These are phyloP conservation scores for Otus scops DNA, from an alignment of 2,797 vertebrate genomes.

Conservation along the genomic window DNA sequence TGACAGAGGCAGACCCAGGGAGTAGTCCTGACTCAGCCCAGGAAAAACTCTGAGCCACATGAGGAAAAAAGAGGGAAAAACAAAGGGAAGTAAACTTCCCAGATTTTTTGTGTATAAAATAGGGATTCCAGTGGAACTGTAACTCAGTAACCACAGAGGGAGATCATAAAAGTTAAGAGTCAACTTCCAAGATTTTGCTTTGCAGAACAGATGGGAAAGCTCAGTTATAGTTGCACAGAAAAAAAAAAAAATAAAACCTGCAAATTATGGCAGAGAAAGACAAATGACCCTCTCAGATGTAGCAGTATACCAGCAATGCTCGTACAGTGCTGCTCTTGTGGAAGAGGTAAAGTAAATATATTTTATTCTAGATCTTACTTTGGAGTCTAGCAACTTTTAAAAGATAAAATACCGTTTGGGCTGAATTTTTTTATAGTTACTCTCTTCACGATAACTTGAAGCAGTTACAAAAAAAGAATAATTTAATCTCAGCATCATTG, in stretches of 20 bases:
- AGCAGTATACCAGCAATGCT: background rate
- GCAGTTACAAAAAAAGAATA: background rate
- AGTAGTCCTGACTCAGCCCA: accelerated
- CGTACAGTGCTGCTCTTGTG: background rate
- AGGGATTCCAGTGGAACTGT: background rate
- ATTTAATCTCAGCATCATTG: background rate
- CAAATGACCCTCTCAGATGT: background rate
- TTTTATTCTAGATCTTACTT: background rate
- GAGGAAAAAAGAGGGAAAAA: background rate
- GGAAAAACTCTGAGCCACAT: background rate
- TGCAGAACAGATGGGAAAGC: background rate
- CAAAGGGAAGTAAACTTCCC: background rate
- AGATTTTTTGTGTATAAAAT: background rate
- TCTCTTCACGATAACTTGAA: background rate
- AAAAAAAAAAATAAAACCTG: background rate
- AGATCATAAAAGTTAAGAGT: background rate
- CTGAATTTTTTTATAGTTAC: background rate
- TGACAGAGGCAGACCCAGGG: accelerated
- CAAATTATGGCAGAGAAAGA: background rate
- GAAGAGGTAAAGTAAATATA: background rate
- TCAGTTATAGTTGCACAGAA: background rate
- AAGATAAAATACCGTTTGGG: background rate
- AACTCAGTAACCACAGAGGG: background rate
- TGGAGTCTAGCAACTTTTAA: background rate
- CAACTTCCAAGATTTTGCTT: background rate